Percentiles rank a stretch among this genome's conserved stretches.
Evolutionary conservation across 2,797 vertebrate genomes (phyloP).

Genomic region (Yasuhikotakia modesta): DNA sequence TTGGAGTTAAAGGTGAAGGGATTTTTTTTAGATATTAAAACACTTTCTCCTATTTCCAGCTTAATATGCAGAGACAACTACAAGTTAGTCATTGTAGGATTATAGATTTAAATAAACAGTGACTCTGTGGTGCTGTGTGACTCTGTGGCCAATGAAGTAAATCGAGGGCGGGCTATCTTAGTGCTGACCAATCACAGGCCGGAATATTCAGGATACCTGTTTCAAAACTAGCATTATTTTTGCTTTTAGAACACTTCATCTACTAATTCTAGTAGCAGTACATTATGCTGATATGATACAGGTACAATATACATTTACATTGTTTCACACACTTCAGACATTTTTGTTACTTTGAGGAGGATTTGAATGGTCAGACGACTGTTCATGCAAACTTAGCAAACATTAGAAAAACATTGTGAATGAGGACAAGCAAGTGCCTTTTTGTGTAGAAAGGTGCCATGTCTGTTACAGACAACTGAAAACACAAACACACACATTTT

Average conservation of each 20-base stretch:
- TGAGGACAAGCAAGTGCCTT: not conserved
- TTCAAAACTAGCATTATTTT: no score
- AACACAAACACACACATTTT: constrained; percentile 12
- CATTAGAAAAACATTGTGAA: no score
- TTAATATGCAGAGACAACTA: not conserved
- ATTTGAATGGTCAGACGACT: constrained; percentile 13
- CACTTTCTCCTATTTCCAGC: not conserved
- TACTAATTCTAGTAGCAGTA: no score
- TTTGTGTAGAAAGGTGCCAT: constrained; percentile 1
- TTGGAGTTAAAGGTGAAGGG: constrained; percentile 1
- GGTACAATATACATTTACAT: no score
- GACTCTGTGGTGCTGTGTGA: no score
- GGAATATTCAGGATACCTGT: no score
- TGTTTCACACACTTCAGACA: not conserved
- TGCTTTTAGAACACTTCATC: no score
- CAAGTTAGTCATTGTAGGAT: not conserved
- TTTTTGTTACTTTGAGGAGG: not conserved
- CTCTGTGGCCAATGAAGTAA: no score
- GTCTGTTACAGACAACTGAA: constrained; percentile 22
- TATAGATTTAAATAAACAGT: no score
- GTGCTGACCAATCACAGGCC: no score
- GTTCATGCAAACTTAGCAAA: constrained; percentile 13
- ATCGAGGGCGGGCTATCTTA: no score
- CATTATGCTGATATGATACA: no score
- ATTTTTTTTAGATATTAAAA: not conserved